Conservation (phyloP, 2,113 vertebrate genomes). For the Hiodon alosoides region DNA sequence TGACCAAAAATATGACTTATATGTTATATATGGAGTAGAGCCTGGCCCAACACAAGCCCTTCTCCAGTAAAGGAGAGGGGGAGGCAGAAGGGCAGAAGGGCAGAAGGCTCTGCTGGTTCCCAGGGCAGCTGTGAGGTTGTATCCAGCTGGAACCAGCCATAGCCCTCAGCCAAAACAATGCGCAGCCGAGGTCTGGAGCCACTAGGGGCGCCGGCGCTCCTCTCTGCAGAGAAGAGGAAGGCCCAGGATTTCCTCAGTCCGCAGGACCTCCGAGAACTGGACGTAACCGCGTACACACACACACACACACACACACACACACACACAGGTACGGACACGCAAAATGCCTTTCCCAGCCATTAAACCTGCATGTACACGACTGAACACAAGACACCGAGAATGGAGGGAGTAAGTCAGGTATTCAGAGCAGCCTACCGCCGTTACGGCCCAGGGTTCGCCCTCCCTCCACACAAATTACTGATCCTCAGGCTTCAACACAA, state of each 20-base stretch:
- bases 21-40: background rate
- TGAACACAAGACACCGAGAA: too few relatives aligned
- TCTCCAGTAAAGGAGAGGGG: background rate
- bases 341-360: too few relatives aligned
- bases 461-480: too few relatives aligned
- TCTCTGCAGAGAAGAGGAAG: background rate
- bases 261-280: background rate
- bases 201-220: background rate
- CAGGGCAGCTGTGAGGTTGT: slow-evolving; percentile 47
- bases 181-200: slow-evolving; percentile 4
- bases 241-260: background rate
- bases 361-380: too few relatives aligned
- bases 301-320: background rate
- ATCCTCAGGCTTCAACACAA: too few relatives aligned
- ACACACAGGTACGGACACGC: background rate
- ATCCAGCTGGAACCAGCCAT: slow-evolving; percentile 61
- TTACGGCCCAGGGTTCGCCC: too few relatives aligned
- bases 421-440: too few relatives aligned
- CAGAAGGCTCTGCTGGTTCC: slow-evolving; percentile 22
- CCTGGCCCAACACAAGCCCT: background rate
- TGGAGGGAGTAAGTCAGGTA: too few relatives aligned
- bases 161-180: slow-evolving; percentile 62
- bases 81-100: background rate
- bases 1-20: background rate
- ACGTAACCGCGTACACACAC: background rate